Percentiles rank a stretch among this genome's conserved stretches.
These are phyloP conservation scores for Lepidurus couesii DNA, from an alignment of 1,140 invertebrate genomes.

Conservation along the genomic window DNA sequence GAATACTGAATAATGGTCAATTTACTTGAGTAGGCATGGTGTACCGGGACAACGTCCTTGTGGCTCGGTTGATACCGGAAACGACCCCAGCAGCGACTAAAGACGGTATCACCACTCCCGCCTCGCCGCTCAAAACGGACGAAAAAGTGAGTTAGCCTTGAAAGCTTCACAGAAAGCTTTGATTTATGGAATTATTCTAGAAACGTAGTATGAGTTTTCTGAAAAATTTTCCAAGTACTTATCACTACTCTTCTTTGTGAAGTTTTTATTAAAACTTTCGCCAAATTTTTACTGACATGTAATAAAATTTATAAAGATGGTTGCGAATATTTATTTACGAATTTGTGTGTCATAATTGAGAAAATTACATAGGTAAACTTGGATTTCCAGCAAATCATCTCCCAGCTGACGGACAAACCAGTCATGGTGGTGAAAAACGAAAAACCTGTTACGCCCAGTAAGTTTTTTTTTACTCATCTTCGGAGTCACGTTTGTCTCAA, in stretches of 20 bases:
- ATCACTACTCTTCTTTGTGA: too few species aligned
- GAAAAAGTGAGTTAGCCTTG: slow-evolving; percentile 4
- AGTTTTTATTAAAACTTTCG: too few species aligned
- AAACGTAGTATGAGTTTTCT: too few species aligned
- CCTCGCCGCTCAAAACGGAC: slow-evolving; percentile 3
- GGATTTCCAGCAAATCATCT: slow-evolving; percentile 10
- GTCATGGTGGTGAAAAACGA: background rate
- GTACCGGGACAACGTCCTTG: background rate
- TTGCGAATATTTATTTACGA: background rate
- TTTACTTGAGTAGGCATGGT: background rate
- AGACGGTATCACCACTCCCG: background rate
- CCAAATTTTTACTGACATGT: too few species aligned
- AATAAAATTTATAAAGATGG: too few species aligned
- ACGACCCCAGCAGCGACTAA: background rate
- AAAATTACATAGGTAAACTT: background rate
- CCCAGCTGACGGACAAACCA: background rate
- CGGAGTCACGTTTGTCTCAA: background rate
- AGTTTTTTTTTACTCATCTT: background rate
- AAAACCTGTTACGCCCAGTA: background rate
- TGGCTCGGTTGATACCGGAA: background rate
- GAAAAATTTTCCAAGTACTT: too few species aligned
- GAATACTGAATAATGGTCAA: background rate
- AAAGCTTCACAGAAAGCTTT: too few species aligned
- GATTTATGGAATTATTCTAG: too few species aligned
- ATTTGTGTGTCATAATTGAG: background rate